phyloP scores from a whole-genome alignment of 2,888 invertebrate genomes.

The Tiliacea citrago region DNA sequence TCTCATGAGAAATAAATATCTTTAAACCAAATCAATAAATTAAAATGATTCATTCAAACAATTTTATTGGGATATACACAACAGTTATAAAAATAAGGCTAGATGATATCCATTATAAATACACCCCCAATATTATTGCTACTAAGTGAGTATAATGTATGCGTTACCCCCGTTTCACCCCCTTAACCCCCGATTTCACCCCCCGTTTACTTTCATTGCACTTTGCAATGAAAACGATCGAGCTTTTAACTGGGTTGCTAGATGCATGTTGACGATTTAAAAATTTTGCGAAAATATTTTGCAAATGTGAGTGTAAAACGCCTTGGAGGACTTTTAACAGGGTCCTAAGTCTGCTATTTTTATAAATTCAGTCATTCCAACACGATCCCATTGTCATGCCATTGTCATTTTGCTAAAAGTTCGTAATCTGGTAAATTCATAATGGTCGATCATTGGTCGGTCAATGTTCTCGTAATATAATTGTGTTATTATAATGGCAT shows the following conservation, averaged over 20 bases:
- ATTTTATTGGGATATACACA: background rate
- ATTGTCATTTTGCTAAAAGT: too few relatives aligned
- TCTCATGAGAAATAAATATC: too few relatives aligned
- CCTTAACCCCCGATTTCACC: constrained; percentile 14
- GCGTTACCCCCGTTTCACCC: constrained; percentile 9
- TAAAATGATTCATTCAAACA: too few relatives aligned
- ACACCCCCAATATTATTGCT: constrained; percentile 58
- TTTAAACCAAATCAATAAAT: background rate
- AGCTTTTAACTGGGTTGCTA: constrained; percentile 62
- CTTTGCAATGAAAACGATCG: constrained; percentile 64
- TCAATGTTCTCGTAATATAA: too few relatives aligned
- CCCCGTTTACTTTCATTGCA: constrained; percentile 64
- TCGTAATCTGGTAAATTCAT: too few relatives aligned
- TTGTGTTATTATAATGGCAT: too few relatives aligned
- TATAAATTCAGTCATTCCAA: too few relatives aligned
- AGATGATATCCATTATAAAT: constrained; percentile 35
- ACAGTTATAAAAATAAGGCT: constrained; percentile 30
- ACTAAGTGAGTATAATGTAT: constrained; percentile 61
- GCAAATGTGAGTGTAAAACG: too few relatives aligned
- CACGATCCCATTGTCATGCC: too few relatives aligned
- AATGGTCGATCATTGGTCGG: too few relatives aligned
- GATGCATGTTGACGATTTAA: background rate
- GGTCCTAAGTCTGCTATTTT: too few relatives aligned
- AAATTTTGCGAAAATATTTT: background rate
- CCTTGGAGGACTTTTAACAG: too few relatives aligned